Base-by-base conservation (phyloP, 2,797 vertebrate genomes). In the Crenuchus spilurus region DNA sequence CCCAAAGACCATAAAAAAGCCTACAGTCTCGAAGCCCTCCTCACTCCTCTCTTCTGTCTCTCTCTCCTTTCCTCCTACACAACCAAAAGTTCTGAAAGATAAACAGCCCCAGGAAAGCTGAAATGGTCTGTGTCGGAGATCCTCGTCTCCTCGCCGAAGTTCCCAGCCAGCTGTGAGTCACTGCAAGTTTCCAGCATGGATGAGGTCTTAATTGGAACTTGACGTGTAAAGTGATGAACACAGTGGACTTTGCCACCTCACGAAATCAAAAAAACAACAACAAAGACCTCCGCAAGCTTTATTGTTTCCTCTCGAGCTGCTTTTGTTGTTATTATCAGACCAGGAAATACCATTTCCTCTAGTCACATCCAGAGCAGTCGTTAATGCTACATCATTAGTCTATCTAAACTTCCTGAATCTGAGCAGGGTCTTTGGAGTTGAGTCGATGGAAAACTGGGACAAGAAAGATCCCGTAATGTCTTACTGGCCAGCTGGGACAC, bases 301-400 rank as follows among this genome's bases (percentile, higher is more conserved):
- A 88, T 89, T 88, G 86, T 85, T 88, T 91, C 87, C 77, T 79
- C 61, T 74, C 69, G 26, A 20, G 49, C 44, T 42, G 28, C 10
- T 52, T 28, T 60, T 20, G 28, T 61, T 52, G 60, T 75, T 44
- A 63, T 70, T 74, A 48, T 68, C 46, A 35, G 58, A 22, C 73
- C 86, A 89, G 89, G 89, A 92, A 91, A 89, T 86, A 83, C 82
- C 76, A 83, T 77, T 91, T 91, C 84, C 85, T 85, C 83, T 82
- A 78, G 82, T 87, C 84, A 86, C 84, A 68, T 81, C 76, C 54
- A 69, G 80, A 87, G 82, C 79, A 76, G 72, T 83, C 57, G 62
- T 80, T 88, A 90, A 89, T 89, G 83, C 86, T 33, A 77, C 82
- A 48, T 76, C 74, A 72, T 87, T 84, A 84, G 74, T 60, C 76